Evolutionary conservation across 2,113 vertebrate species (phyloP), one percentile per base, ranked within the genome.

Genomic region (Propithecus coquereli): DNA sequence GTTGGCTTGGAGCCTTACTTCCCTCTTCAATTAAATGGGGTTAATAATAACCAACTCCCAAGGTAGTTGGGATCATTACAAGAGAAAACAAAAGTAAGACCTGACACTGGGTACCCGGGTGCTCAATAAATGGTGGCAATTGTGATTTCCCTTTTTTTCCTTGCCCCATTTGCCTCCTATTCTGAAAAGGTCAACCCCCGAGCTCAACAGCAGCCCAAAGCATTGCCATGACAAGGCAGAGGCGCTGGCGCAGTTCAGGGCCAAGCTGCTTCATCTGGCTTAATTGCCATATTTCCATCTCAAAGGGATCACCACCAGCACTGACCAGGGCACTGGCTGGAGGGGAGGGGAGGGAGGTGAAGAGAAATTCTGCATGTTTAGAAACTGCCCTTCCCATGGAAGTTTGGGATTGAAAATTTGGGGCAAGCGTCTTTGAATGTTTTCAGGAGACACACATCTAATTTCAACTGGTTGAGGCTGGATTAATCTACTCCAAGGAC

Each of bases 201-300:
- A 91, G 37, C 89, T 74, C 57, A 45, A 22, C 70, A 76, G 11
- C 40, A 87, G 71, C 40, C 30, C 6, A 6, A 90, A n/a, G 34
- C 3, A 66, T 79, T 95, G 66, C 80, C 80, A 90, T 93, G 94
- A 76, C 70, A 96, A 95, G 95, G 27, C 25, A 71, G 84, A 52
- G 50, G 37, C 7, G 2, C 89, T 86, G 2, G 22, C 22, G 4
- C 68, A n/a, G 5, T 34, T 3, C 34, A 10, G 73, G 87, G 61
- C 34, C 85, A 94, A 80, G 74, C 68, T 77, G 80, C 20, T 92
- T 89, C 23, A 1, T n/a, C 7, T n/a, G 43, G 66, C 45, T 84
- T 77, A 27, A 87, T 43, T 95, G 52, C 88, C 73, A 81, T 50
- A 63, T 94, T 95, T 94, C 91, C 81, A 84, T 70, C 71, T 17